A percentile compares a stretch with the other conserved stretches of the same genome.
Evolutionary conservation across 2,113 vertebrate species (phyloP).

Genomic region (Sinocyclocheilus grahami): DNA sequence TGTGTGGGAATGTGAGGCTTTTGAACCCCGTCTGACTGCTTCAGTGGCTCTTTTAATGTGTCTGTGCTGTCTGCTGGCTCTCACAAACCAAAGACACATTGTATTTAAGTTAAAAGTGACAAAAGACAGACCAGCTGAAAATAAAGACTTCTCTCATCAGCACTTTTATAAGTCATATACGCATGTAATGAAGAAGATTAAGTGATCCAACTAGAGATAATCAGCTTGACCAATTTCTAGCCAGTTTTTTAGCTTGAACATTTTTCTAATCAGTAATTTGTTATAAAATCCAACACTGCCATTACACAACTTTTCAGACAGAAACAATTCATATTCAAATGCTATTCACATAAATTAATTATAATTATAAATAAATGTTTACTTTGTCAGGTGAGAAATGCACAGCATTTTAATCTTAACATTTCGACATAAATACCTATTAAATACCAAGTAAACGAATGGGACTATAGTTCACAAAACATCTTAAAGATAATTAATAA

Average conservation of each 20-base stretch:
- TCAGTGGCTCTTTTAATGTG: neutral
- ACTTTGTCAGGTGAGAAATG: too few relatives aligned
- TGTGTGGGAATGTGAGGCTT: slow-evolving; percentile 1
- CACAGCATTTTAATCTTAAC: too few relatives aligned
- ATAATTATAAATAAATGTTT: neutral
- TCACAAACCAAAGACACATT: neutral
- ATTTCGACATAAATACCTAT: too few relatives aligned
- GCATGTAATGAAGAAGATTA: neutral
- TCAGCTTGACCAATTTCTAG: neutral
- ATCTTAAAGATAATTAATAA: too few relatives aligned
- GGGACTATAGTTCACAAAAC: too few relatives aligned
- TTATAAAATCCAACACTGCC: neutral
- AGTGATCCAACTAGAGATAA: neutral
- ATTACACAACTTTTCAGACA: neutral
- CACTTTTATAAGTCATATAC: neutral
- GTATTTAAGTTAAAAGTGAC: neutral
- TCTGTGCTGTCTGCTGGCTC: neutral
- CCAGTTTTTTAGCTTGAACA: too few relatives aligned
- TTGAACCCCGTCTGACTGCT: neutral
- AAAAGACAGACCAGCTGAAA: neutral
- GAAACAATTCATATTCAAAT: neutral
- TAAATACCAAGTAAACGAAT: too few relatives aligned
- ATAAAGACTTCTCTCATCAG: neutral
- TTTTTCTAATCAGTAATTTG: neutral
- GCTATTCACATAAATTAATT: neutral